phyloP scores from a whole-genome alignment of 2,113 vertebrate species.

The Numida meleagris region DNA sequence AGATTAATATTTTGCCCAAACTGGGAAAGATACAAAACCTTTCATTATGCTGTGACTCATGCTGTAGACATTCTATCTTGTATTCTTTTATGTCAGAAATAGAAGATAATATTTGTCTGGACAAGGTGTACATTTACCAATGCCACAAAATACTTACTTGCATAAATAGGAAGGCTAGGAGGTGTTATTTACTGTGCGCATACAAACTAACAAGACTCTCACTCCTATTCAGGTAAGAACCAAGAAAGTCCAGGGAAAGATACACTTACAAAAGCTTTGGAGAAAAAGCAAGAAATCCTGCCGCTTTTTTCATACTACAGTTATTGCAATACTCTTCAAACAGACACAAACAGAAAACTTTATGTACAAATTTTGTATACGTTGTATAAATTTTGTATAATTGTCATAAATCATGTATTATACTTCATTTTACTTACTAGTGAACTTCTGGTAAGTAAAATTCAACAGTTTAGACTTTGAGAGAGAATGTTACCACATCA shows the following conservation, averaged over 20 bases:
- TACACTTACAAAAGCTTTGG: background rate
- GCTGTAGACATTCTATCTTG: background rate
- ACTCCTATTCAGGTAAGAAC: background rate
- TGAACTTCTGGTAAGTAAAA: background rate
- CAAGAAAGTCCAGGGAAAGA: background rate
- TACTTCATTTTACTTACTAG: background rate
- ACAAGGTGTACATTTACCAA: background rate
- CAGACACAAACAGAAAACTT: background rate
- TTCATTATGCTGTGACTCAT: background rate
- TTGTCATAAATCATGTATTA: background rate
- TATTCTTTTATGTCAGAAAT: background rate
- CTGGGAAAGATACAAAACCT: background rate
- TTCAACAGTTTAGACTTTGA: background rate
- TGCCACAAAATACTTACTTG: background rate
- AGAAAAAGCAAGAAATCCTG: background rate
- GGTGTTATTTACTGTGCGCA: background rate
- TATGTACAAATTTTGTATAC: background rate
- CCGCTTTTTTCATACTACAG: background rate
- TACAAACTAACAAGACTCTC: background rate
- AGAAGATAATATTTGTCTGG: background rate
- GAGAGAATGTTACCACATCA: background rate
- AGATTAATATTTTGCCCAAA: background rate
- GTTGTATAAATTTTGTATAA: background rate
- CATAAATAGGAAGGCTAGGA: background rate
- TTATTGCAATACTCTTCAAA: background rate